These are phyloP conservation scores for Caerostris extrusa DNA, from an alignment of 1,140 invertebrate genomes.

Conservation along the genomic window DNA sequence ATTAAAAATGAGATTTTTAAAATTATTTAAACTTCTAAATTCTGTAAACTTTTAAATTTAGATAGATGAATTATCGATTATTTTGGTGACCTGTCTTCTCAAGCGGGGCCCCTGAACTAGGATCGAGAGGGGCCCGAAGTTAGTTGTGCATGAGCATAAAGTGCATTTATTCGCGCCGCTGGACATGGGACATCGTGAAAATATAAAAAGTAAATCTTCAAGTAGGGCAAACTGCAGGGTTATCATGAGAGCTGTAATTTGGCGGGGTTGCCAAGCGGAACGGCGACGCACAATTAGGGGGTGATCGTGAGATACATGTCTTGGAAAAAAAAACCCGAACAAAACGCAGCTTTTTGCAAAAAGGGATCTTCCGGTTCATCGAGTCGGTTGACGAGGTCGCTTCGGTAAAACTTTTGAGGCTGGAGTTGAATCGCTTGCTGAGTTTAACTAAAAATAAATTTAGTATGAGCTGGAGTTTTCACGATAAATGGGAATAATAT, in stretches of 20 bases:
- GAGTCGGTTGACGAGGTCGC: not conserved
- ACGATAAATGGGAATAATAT: too few species aligned
- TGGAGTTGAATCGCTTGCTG: too few species aligned
- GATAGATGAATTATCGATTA: too few species aligned
- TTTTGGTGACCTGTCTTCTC: too few species aligned
- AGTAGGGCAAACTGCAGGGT: not conserved
- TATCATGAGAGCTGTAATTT: not conserved
- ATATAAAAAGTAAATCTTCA: not conserved
- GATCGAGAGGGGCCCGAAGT: not conserved
- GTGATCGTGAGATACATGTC: not conserved
- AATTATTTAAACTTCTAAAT: too few species aligned
- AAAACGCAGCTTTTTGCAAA: not conserved
- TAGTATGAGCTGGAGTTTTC: too few species aligned
- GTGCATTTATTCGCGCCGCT: not conserved
- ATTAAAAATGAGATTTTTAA: too few species aligned
- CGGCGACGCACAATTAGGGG: not conserved
- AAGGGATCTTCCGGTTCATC: not conserved
- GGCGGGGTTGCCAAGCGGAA: not conserved
- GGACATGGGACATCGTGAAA: not conserved
- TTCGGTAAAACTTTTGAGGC: too few species aligned
- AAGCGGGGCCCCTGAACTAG: too few species aligned
- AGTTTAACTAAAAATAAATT: too few species aligned
- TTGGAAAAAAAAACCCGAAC: not conserved
- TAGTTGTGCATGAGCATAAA: not conserved
- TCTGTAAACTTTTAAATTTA: too few species aligned